Evolutionary conservation across 2,888 invertebrate species (phyloP).

Genomic region (Suillia variegata): DNA sequence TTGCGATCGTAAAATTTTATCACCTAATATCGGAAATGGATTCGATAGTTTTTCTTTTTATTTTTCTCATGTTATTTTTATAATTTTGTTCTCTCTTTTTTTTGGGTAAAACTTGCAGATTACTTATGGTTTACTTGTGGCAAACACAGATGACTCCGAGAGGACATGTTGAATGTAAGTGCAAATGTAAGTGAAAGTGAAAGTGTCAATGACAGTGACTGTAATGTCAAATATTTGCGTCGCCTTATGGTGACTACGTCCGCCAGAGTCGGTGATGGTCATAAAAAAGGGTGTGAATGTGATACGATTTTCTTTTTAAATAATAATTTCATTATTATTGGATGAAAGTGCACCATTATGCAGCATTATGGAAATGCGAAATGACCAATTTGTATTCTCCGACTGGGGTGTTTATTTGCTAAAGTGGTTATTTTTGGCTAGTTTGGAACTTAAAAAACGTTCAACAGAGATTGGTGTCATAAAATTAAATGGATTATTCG

Average conservation of each 20-base stretch:
- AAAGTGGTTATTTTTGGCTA: background rate
- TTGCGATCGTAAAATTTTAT: constrained; percentile 50
- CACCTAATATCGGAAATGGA: constrained; percentile 53
- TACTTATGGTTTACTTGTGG: constrained; percentile 12
- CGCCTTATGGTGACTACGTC: background rate
- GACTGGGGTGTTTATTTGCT: constrained; percentile 32
- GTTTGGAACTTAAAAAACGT: too few species aligned
- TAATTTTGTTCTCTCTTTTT: constrained; percentile 7
- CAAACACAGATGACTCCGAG: background rate
- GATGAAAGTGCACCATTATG: constrained; percentile 4
- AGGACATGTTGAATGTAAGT: background rate
- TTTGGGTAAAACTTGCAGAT: constrained; percentile 17
- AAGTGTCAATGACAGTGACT: background rate
- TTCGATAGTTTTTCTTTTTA: constrained; percentile 40
- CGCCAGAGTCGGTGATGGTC: background rate
- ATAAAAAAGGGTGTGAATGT: constrained; percentile 14
- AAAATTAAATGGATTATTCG: too few species aligned
- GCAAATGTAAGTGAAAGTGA: background rate
- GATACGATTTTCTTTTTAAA: constrained; percentile 7
- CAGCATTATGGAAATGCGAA: constrained; percentile 16
- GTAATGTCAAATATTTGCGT: constrained; percentile 1
- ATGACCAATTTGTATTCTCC: constrained; percentile 13
- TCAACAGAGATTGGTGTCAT: too few species aligned
- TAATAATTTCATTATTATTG: constrained; percentile 18
- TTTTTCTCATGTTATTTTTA: too few species aligned